Conservation (phyloP, 1,140 invertebrate species). For the Paramacrobiotus metropolitanus region DNA sequence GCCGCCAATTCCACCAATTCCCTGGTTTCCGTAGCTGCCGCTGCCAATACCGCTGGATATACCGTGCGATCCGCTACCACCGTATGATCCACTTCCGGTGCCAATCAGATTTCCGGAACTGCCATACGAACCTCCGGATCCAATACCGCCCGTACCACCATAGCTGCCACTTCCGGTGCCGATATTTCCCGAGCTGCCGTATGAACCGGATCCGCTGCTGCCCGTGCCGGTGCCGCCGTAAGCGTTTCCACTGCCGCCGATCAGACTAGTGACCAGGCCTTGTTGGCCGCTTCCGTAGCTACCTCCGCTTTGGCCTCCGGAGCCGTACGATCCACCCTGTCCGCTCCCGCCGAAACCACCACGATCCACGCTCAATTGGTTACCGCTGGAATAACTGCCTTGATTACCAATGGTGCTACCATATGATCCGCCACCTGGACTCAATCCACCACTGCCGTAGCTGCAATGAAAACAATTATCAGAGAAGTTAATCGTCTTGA, state of each 20-base stretch:
- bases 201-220: neutral
- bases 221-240: neutral
- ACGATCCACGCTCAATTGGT: neutral
- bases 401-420: neutral
- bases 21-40: no score
- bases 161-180: no score
- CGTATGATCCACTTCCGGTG: neutral
- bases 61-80: neutral
- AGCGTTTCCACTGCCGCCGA: no score
- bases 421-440: neutral
- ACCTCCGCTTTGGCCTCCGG: neutral
- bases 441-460: neutral
- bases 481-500: no score
- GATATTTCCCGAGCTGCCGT: no score
- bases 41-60: neutral
- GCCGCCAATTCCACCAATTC: neutral
- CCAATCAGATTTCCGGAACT: no score
- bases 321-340: no score
- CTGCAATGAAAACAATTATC: no score
- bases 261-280: neutral
- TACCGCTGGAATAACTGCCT: neutral
- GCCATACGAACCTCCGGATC: no score
- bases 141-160: no score
- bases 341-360: neutral
- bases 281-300: neutral